Evolutionary conservation across 2,888 invertebrate genomes (phyloP).

Genomic region (Nudaria mundana): DNA sequence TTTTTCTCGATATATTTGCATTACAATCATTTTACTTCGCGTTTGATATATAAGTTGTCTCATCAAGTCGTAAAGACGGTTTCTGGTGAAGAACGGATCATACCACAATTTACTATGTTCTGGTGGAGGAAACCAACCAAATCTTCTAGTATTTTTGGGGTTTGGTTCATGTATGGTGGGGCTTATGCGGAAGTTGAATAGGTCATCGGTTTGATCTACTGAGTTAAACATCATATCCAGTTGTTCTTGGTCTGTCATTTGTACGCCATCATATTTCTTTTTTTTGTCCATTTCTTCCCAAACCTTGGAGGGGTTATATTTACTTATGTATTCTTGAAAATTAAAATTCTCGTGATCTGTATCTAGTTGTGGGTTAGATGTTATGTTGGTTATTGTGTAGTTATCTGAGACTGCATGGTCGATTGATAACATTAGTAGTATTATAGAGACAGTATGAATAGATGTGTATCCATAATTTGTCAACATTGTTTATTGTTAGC

Average conservation of each 20-base stretch:
- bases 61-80: conserved; percentile 49
- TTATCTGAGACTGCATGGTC: neutral
- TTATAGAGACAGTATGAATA: neutral
- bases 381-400: neutral
- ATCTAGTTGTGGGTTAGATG: neutral
- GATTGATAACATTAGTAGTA: neutral
- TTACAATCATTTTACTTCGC: conserved; percentile 48
- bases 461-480: neutral
- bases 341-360: conserved; percentile 1
- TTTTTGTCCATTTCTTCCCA: conserved; percentile 39
- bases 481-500: neutral
- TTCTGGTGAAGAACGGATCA: conserved; percentile 33
- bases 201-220: conserved; percentile 46
- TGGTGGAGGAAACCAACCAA: conserved; percentile 32
- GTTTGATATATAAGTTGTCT: conserved; percentile 54
- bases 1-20: conserved; percentile 43
- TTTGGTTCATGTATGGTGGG: neutral
- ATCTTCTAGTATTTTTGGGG: neutral
- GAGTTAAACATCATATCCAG: conserved; percentile 33
- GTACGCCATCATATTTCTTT: conserved; percentile 21
- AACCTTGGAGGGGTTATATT: conserved; percentile 38
- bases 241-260: conserved; percentile 28
- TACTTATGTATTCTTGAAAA: conserved; percentile 13
- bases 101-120: accelerated
- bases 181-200: neutral